Base-by-base conservation (phyloP, 2,113 vertebrate species). In the Chitala chitala region DNA sequence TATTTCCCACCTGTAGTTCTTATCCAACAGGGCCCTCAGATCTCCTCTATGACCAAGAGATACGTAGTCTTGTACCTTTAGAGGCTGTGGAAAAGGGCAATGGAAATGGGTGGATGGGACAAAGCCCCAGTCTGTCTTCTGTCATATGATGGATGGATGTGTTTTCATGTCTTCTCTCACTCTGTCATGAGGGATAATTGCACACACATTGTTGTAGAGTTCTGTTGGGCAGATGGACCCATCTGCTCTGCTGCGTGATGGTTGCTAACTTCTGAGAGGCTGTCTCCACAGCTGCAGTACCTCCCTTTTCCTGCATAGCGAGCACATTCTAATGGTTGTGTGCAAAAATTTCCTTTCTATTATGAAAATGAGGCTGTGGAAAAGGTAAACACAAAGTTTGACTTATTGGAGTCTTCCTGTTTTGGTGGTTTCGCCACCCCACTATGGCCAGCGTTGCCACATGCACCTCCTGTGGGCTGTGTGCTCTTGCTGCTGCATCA, bases 101-200 rank as follows among this genome's bases (percentile, higher is more conserved):
- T 87, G 86, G 84, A 89, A 85, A 87, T 78, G 24, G 44, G 13
- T 10, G 17, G 46, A 26, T 0, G 29, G 6, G 42, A 1, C 5
- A 4, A 0, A 5, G 84, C 78, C 84, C 86, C 90, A 59, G 12
- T 13, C 64, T 66, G 59, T 29, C 73, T 42, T 89, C 87, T 86
- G 86, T 83, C 84, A 86, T 81, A 82, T 89, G 89, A 90, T 88
- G 87, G 87, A 89, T 90, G 85, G 81, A 82, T 82, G 12, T 38
- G 26, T 84, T 75, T 73, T 78, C 70, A 83, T 53, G 82, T 85
- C 84, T 89, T 89, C 89, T 85, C 86, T 86, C 86, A 87, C 87
- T 88, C 83, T 78, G 55, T 76, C 75, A 76, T 74, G 86, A 84
- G 89, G 88, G 89, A 91, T 87, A 85, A 89, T 88, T 82, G 87